Conservation (phyloP, 2,113 vertebrate species). For the Sturnira hondurensis region DNA sequence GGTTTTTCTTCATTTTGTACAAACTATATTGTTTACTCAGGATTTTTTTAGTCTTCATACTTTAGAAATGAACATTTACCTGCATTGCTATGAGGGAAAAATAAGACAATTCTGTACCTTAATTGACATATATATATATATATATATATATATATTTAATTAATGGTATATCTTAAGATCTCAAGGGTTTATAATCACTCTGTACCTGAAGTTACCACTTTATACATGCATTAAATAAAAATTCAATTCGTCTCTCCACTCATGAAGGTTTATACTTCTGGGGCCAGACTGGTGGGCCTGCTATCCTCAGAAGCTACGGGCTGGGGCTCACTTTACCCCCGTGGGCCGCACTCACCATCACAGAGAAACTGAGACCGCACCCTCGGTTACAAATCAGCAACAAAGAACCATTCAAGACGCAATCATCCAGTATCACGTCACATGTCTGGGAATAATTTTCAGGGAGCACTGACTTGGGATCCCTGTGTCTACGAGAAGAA, state of each 20-base stretch:
- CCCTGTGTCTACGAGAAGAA: not conserved
- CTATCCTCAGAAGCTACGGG: not conserved
- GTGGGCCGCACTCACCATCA: not conserved
- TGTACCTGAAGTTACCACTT: not conserved
- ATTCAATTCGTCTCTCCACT: not conserved
- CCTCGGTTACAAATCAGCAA: not conserved
- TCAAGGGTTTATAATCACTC: not conserved
- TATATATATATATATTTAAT: not conserved
- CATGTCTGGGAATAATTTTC: not conserved
- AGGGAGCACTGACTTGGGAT: not conserved
- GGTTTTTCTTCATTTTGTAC: not conserved
- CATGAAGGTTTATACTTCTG: not conserved
- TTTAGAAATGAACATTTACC: slow-evolving; percentile 22
- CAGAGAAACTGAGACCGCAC: not conserved
- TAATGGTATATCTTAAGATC: not conserved
- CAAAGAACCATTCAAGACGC: not conserved
- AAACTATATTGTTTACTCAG: not conserved
- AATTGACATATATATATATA: not conserved
- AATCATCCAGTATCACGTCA: not conserved
- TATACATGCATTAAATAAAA: not conserved
- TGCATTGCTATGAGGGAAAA: not conserved
- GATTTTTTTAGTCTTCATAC: not conserved
- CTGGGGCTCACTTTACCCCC: not conserved
- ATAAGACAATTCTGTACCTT: not conserved
- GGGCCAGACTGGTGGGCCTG: not conserved